Evolutionary conservation across 1,140 invertebrate genomes (phyloP), one percentile per base, ranked within the genome.

Genomic region (Ostrea edulis): DNA sequence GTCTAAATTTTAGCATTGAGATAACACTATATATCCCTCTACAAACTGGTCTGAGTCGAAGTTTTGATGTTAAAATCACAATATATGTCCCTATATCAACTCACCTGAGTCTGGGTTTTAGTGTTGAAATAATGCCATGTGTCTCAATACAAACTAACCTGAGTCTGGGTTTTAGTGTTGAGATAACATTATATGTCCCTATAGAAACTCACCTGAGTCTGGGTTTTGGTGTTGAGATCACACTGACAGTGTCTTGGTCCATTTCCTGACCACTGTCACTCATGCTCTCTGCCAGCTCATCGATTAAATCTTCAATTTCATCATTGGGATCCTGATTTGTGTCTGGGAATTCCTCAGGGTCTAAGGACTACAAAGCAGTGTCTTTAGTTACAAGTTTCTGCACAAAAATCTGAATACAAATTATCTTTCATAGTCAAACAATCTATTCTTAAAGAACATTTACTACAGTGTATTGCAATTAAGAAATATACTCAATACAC

Each of bases 201-300:
- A 44, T 44, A 44, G 1, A 81, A 54, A 20, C 62, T 68, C 86
- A 95, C 95, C 98, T 96, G 86, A 99, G 95, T 90, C 98, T 98
- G 22, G 98, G 98, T 94, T 99, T 99, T 8, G 98, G 98, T 71
- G 98, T 99, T 87, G 98, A 99, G 81, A 97, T 97, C 91, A 99
- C 98, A 93, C 98, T 99, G 96, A 99, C 97, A 65, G 98, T 99
- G 25, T 77, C 68, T 12, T 22, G 68, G 94, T 99, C 98, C 95
- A 98, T 96, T 94, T 99, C 98, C 29, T 97, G 98, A 8, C 97
- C 98, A 82, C 98, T 98, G 95, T 99, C 98, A 90, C 97, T 98
- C 54, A 99, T 95, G 87, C 98, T 98, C 95, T 98, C 98, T 82
- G 95, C 95, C 68, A 77, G 68, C 68, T 77, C 68, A 88, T 95